Evolutionary conservation across 1,140 invertebrate species (phyloP).

Genomic region (Drosophila obscura): DNA sequence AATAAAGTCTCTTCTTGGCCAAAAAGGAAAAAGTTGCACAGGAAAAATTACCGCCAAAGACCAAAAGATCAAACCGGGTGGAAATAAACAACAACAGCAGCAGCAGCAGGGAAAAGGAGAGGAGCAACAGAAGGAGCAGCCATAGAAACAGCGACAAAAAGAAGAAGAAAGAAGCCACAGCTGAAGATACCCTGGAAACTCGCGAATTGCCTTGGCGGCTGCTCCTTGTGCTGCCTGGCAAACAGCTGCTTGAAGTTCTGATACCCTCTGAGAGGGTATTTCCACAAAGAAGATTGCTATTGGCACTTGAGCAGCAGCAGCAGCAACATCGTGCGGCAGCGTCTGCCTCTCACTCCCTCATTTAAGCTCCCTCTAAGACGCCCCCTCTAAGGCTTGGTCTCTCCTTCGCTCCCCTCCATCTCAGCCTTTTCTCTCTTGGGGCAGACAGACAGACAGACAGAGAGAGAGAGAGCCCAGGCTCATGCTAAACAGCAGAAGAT

Average conservation of each 20-base stretch:
- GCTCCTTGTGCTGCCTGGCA: too few relatives aligned
- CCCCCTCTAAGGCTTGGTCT: too few relatives aligned
- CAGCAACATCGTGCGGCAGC: slow-evolving; percentile 67
- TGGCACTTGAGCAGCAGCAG: slow-evolving; percentile 72
- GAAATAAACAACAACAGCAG: slow-evolving; percentile 75
- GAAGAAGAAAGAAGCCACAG: background rate
- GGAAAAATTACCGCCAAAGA: slow-evolving; percentile 80
- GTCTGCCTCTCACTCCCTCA: slow-evolving; percentile 38
- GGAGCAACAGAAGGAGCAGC: slow-evolving; percentile 38
- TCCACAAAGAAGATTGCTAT: slow-evolving; percentile 69
- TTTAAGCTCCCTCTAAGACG: slow-evolving; percentile 9
- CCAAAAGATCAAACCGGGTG: slow-evolving; percentile 77
- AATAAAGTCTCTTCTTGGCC: slow-evolving; percentile 56
- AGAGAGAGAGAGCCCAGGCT: slow-evolving; percentile 1
- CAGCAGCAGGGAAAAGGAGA: slow-evolving; percentile 6
- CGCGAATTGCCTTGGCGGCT: too few relatives aligned
- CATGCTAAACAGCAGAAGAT: slow-evolving; percentile 70
- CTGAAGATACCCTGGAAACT: too few relatives aligned
- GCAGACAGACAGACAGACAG: background rate
- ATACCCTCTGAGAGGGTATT: too few relatives aligned
- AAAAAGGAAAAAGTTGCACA: slow-evolving; percentile 62
- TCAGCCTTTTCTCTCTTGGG: background rate
- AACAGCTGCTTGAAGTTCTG: background rate
- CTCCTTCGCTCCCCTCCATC: too few relatives aligned
- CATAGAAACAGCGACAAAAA: slow-evolving; percentile 20